Conservation (phyloP, 2,888 invertebrate species). For the Tanytarsus gracilentus region DNA sequence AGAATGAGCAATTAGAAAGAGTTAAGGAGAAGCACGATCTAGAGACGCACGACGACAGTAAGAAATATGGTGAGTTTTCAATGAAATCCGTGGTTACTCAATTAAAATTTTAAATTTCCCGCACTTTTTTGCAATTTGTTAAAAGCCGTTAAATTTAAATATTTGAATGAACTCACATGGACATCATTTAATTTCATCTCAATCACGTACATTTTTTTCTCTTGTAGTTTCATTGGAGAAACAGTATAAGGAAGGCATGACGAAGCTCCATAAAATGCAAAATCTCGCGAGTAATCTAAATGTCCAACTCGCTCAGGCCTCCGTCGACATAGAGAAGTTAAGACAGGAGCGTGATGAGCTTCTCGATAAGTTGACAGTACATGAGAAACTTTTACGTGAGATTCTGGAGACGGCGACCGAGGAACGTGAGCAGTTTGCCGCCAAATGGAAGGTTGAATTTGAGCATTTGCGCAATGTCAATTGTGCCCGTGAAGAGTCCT, state of each 20-base stretch:
- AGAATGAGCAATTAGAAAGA: constrained; percentile 40
- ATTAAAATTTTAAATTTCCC: background rate
- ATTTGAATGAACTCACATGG: background rate
- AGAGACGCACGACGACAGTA: constrained; percentile 40
- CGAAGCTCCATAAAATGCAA: constrained; percentile 47
- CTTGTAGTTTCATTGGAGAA: constrained; percentile 43
- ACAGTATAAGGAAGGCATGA: constrained; percentile 44
- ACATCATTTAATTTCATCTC: too few relatives aligned
- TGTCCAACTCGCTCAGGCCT: constrained; percentile 39
- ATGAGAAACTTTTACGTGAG: constrained; percentile 47
- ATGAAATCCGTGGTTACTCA: background rate
- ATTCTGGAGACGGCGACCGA: constrained; percentile 50
- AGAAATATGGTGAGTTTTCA: constrained; percentile 38
- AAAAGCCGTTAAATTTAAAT: background rate
- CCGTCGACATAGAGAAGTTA: constrained; percentile 43
- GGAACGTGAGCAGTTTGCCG: constrained; percentile 50
- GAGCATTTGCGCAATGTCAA: constrained; percentile 54
- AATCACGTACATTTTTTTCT: background rate
- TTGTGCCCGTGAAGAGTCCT: constrained; percentile 56
- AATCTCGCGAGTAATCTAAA: constrained; percentile 39
- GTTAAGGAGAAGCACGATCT: constrained; percentile 40
- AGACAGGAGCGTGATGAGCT: constrained; percentile 45
- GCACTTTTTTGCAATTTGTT: too few relatives aligned
- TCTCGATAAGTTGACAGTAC: constrained; percentile 42
- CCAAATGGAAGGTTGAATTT: constrained; percentile 54